These are phyloP conservation scores for Yponomeuta cagnagella DNA, from an alignment of 2,888 invertebrate genomes.

Conservation along the genomic window DNA sequence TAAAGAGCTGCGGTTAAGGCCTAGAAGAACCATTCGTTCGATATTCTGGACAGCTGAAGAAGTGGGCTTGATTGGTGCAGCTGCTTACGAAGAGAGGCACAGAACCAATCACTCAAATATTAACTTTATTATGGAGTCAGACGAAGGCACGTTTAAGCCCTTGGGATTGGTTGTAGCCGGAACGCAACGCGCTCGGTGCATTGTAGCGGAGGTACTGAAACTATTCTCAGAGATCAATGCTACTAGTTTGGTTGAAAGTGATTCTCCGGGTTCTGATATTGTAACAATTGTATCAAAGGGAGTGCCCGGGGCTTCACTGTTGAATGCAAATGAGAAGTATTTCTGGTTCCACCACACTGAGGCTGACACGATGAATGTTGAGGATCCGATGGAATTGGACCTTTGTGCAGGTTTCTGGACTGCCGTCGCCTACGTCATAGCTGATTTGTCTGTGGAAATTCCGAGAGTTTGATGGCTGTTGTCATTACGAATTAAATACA, in stretches of 20 bases:
- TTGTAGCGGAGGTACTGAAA: constrained; percentile 80
- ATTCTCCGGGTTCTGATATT: constrained; percentile 83
- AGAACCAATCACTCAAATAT: constrained; percentile 75
- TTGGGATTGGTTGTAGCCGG: constrained; percentile 82
- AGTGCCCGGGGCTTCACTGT: constrained; percentile 82
- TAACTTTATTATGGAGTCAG: constrained; percentile 88
- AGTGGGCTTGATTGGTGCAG: constrained; percentile 80
- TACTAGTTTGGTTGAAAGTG: constrained; percentile 60
- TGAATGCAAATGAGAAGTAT: constrained; percentile 82
- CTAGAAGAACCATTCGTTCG: constrained; percentile 82
- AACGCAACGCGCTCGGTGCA: constrained; percentile 76
- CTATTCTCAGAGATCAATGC: constrained; percentile 82
- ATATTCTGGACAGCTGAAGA: constrained; percentile 91
- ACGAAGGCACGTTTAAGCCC: constrained; percentile 87
- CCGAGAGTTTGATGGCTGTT: constrained; percentile 42
- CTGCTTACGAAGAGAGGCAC: constrained; percentile 78
- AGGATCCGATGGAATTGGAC: constrained; percentile 81
- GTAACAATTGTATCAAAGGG: constrained; percentile 76
- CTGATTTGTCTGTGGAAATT: constrained; percentile 82
- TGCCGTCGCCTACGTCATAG: constrained; percentile 84
- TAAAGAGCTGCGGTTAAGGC: constrained; percentile 77
- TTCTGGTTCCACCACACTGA: constrained; percentile 85
- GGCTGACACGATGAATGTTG: constrained; percentile 87
- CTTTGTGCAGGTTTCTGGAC: constrained; percentile 86
- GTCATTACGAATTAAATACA: neutral